These are phyloP conservation scores for Cephus nigrinus DNA, from an alignment of 2,888 invertebrate species.

Conservation along the genomic window DNA sequence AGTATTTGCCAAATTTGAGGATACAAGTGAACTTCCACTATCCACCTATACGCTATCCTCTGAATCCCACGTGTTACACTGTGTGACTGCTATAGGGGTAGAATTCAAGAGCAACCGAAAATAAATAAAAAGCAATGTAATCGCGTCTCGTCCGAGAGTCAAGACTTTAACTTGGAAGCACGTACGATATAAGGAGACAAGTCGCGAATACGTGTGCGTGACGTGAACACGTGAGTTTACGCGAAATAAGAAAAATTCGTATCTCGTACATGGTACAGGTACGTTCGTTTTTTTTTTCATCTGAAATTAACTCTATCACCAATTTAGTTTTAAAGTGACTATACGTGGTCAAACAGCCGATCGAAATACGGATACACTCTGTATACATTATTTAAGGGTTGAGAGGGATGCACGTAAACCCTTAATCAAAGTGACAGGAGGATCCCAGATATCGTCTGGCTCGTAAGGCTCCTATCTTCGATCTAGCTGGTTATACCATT, in stretches of 20 bases:
- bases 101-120: not conserved
- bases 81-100: not conserved
- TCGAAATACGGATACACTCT: constrained; percentile 19
- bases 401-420: constrained; percentile 9
- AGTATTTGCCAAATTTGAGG: not conserved
- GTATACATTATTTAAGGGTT: constrained; percentile 9
- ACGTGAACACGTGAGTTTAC: not conserved
- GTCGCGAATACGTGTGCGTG: not conserved
- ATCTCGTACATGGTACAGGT: constrained; percentile 12
- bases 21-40: not conserved
- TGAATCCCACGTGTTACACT: not conserved
- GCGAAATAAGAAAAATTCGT: constrained; percentile 1
- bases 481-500: not conserved
- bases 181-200: not conserved
- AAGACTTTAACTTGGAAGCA: not conserved
- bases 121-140: not conserved
- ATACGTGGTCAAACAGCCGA: constrained; percentile 5
- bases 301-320: not conserved
- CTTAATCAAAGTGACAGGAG: constrained; percentile 19
- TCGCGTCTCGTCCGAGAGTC: not conserved
- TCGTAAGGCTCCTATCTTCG: not conserved
- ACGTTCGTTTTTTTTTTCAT: not conserved
- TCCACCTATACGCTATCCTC: not conserved
- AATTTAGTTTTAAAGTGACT: not conserved
- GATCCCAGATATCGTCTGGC: not conserved